Conservation (phyloP, 2,797 vertebrate species). For the Chaenodraco wilsoni region DNA sequence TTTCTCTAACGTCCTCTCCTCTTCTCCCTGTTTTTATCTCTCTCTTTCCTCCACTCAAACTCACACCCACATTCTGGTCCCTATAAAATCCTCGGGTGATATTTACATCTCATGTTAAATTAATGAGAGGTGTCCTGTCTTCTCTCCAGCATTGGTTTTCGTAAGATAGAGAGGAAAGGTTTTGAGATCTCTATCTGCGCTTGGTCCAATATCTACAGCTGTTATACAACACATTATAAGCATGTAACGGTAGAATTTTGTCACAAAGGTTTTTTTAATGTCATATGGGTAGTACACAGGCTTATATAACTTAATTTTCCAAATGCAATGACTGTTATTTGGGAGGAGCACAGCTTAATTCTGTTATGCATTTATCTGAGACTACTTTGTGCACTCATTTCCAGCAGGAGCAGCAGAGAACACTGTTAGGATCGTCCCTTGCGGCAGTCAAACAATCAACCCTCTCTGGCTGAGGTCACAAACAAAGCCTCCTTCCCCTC, state of each 20-base stretch:
- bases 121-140: slow-evolving; percentile 53
- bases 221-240: slow-evolving; percentile 4
- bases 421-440: slow-evolving; percentile 1
- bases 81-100: slow-evolving; percentile 39
- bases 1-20: slow-evolving; percentile 26
- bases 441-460: slow-evolving; percentile 2
- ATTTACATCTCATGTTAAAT: slow-evolving; percentile 72
- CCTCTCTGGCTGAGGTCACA: neutral
- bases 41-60: slow-evolving; percentile 28
- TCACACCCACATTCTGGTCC: slow-evolving; percentile 33
- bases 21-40: neutral
- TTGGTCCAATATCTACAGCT: neutral
- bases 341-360: neutral
- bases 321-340: slow-evolving; percentile 1
- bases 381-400: slow-evolving; percentile 6
- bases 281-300: neutral
- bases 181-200: slow-evolving; percentile 40
- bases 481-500: slow-evolving; percentile 12
- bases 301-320: neutral
- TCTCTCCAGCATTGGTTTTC: slow-evolving; percentile 23
- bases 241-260: neutral
- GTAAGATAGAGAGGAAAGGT: slow-evolving; percentile 23
- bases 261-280: neutral
- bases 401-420: slow-evolving; percentile 9
- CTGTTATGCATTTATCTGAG: slow-evolving; percentile 12